Evolutionary conservation across 2,113 vertebrate species (phyloP), one percentile per base, ranked within the genome.

Genomic region (Phalacrocorax aristotelis): DNA sequence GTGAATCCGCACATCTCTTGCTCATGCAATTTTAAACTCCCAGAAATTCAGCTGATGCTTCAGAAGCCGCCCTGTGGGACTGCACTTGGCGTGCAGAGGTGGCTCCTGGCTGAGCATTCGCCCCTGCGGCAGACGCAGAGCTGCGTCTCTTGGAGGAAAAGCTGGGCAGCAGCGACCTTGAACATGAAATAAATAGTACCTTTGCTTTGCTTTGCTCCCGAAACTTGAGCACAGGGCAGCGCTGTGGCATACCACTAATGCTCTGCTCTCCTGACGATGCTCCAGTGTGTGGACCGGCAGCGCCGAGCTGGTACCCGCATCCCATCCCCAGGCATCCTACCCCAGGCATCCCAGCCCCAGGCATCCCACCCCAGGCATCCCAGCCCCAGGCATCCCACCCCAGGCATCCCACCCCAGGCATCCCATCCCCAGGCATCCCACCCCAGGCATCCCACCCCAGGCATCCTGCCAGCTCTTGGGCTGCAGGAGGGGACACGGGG

Each of bases 181-280:
- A 70, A 36, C 26, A 10, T 46, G 75, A 71, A 82, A 34, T 38
- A n/a, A 40, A 52, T 30, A 36, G 25, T 18, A 6, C 38, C 74
- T 65, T 16, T 8, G 85, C 48, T 66, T n/a, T 25, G 75, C 36
- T 70, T 27, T 34, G 27, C 46, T 34, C 29, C 48, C 5, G 2
- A 23, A 78, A 55, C 29, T 6, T 0, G 5, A 38, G 77, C 2
- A 0, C 51, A 6, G 32, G 25, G 51, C 30, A 1, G 30, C 44
- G 51, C 40, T 0, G 1, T 3, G 3, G 54, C 30, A 30, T 20
- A 34, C n/a, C n/a, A 7, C 27, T 6, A 72, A 0, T 11, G 42
- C 32, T 64, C 21, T 48, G 34, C 52, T 52, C 27, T 51, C 71
- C n/a, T 2, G 0, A 10, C 7, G 3, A 17, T 19, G 65, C 30